Percentiles rank a stretch among this genome's conserved stretches.
Conservation (phyloP, 1,140 invertebrate genomes). For the Ceratosolen solmsi region DNA sequence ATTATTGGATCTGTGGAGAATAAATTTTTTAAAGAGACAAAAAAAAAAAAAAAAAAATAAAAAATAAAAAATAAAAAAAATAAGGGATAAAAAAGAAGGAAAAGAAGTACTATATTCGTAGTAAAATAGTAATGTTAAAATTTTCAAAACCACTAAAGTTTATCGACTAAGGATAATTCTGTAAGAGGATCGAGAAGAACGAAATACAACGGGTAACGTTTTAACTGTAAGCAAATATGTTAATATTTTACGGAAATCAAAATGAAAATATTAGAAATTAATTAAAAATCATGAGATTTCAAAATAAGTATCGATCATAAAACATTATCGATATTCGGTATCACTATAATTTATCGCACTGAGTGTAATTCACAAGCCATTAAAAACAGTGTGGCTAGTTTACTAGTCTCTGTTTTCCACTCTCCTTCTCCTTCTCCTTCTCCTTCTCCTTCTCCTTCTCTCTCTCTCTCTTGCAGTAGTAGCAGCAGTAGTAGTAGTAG, state of each 20-base stretch:
- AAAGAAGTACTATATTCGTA: neutral
- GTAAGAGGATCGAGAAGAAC: too few relatives aligned
- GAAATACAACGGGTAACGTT: too few relatives aligned
- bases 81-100: too few relatives aligned
- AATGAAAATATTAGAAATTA: constrained; percentile 2
- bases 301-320: neutral
- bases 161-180: neutral
- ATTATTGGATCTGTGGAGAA: neutral
- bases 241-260: too few relatives aligned
- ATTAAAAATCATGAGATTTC: neutral
- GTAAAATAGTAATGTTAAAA: neutral
- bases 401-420: neutral
- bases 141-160: neutral
- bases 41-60: too few relatives aligned
- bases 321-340: neutral
- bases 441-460: too few relatives aligned
- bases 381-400: neutral
- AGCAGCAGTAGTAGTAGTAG: neutral
- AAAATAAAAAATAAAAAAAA: too few relatives aligned
- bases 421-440: too few relatives aligned
- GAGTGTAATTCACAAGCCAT: neutral
- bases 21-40: neutral
- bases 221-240: too few relatives aligned
- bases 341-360: constrained; percentile 6
- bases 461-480: too few relatives aligned